Evolutionary conservation across 1,140 invertebrate species (phyloP), one percentile per base, ranked within the genome.

Genomic region (Oryzaephilus surinamensis): DNA sequence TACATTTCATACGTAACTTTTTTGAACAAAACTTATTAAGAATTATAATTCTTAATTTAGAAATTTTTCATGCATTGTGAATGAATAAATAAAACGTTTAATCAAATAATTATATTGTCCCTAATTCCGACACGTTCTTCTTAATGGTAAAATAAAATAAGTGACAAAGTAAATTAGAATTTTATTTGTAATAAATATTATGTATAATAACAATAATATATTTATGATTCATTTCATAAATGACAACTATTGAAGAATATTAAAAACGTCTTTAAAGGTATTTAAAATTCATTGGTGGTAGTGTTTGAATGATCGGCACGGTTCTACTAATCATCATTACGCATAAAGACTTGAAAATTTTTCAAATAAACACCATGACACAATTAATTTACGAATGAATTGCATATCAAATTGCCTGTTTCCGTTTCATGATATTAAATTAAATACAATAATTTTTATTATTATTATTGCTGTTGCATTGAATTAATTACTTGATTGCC

Each of bases 161-260:
- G 33, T 36, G 33, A 36, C 33, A 36, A 36, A 36, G 33, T 36
- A 36, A 36, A 36, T 27, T 36, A 36, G 28, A 36, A 38, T 38
- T 29, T 30, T 29, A 30, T 38, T 28, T 28, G 24, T 38, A 21
- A 38, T 30, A 30, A 21, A 27, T 32, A 34, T 41, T 33, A 27
- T 24, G 27, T 41, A 24, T 41, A 41, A 41, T 41, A 32, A 34
- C 32, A 41, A 41, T 32, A 41, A 33, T 21, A n/a, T n/a, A n/a
- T n/a, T 26, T 27, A 36, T 41, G 38, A 41, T 19, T 41, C 38
- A 41, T 28, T 34, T 21, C 29, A 23, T 41, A 32, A 41, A 41
- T 32, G 30, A 23, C 19, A 41, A 24, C 30, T 17, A 19, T 15
- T 41, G 28, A 17, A 24, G 38, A 31, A 41, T 41, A 41, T 26